phyloP scores from a whole-genome alignment of 1,140 invertebrate species.

The Lutraria rhynchaena region DNA sequence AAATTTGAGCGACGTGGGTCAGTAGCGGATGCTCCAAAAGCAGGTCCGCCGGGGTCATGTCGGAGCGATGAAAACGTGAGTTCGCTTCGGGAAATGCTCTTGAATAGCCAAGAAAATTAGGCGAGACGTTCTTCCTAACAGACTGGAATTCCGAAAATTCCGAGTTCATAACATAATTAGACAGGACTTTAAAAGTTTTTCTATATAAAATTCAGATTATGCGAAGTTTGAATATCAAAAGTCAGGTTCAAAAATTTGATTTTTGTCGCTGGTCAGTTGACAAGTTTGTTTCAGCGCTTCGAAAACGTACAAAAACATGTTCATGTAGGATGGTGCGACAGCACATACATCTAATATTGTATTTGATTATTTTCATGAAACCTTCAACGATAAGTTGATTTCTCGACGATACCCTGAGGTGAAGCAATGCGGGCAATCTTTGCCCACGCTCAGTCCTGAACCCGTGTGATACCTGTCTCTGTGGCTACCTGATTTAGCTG shows the following conservation, averaged over 20 bases:
- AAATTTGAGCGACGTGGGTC: slow-evolving; percentile 19
- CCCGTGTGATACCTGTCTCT: neutral
- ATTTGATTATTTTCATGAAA: slow-evolving; percentile 16
- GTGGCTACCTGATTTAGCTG: neutral
- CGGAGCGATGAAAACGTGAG: slow-evolving; percentile 12
- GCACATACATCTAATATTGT: slow-evolving; percentile 33
- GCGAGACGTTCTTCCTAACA: slow-evolving; percentile 10
- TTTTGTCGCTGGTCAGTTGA: too few species aligned
- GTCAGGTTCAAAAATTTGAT: slow-evolving; percentile 10
- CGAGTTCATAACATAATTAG: neutral
- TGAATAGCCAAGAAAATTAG: neutral
- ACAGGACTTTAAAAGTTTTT: neutral
- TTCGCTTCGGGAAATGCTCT: slow-evolving; percentile 18
- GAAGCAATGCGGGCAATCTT: slow-evolving; percentile 6
- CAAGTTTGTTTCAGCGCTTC: slow-evolving; percentile 9
- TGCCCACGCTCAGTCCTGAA: slow-evolving; percentile 30
- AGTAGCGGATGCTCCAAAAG: slow-evolving; percentile 17
- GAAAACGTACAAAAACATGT: slow-evolving; percentile 14
- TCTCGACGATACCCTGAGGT: slow-evolving; percentile 15
- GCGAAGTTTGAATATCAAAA: too few species aligned
- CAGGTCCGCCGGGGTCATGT: neutral
- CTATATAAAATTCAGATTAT: slow-evolving; percentile 11
- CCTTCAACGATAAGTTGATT: slow-evolving; percentile 1
- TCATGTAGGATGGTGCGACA: slow-evolving; percentile 27
- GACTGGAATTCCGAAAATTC: slow-evolving; percentile 6